These are phyloP conservation scores for Crotalus tigris DNA, from an alignment of 2,113 vertebrate species.

Conservation along the genomic window DNA sequence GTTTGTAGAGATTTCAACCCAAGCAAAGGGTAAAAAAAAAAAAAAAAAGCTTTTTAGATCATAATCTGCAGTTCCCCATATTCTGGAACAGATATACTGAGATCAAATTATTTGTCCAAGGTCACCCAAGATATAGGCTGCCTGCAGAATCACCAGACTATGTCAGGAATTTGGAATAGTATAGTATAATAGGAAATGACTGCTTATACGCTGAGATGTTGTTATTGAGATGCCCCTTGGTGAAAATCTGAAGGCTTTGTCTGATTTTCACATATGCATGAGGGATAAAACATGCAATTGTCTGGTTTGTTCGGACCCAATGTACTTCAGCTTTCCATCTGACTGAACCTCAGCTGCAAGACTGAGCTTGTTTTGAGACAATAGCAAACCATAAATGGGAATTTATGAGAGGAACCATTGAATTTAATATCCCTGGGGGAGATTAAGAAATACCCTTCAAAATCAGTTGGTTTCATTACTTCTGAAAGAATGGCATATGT, in stretches of 20 bases:
- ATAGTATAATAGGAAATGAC: not conserved
- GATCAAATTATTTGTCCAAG: slow-evolving; percentile 4
- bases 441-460: slow-evolving; percentile 16
- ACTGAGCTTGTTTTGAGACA: not conserved
- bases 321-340: not conserved
- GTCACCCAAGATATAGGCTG: not conserved
- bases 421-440: slow-evolving; percentile 10
- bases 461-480: slow-evolving; percentile 11
- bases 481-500: slow-evolving; percentile 14
- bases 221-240: not conserved
- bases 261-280: not conserved
- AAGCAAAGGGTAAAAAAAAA: not conserved
- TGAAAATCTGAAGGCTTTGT: not conserved
- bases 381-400: slow-evolving; percentile 7
- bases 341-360: not conserved
- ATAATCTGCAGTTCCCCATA: slow-evolving; percentile 1
- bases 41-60: not conserved
- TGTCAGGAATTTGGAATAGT: not conserved
- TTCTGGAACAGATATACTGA: not conserved
- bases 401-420: slow-evolving; percentile 23
- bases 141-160: not conserved
- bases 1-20: not conserved
- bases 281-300: not conserved
- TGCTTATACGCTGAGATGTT: not conserved
- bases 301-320: not conserved